Evolutionary conservation across 2,113 vertebrate genomes (phyloP).

Genomic region (Hemicordylus capensis): DNA sequence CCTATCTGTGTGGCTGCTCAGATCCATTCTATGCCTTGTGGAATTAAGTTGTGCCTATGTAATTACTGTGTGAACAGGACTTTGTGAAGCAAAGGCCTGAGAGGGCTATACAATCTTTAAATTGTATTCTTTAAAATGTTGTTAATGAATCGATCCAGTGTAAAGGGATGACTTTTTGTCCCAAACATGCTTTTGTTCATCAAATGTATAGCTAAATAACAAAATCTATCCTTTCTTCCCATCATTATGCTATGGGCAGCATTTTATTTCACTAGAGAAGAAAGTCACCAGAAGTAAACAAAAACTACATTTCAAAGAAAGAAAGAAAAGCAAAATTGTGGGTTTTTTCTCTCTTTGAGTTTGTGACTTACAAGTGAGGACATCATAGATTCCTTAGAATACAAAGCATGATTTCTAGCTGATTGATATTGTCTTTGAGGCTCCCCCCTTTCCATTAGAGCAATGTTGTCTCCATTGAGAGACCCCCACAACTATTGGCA

Average conservation of each 20-base stretch:
- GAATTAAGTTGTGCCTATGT: not conserved
- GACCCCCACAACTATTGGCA: slow-evolving; percentile 54
- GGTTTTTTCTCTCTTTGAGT: slow-evolving; percentile 13
- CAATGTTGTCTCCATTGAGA: slow-evolving; percentile 68
- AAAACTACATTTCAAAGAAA: slow-evolving; percentile 59
- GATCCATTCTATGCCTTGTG: not conserved
- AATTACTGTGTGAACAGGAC: not conserved
- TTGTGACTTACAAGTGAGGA: slow-evolving; percentile 62
- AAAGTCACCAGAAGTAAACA: slow-evolving; percentile 40
- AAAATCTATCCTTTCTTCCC: slow-evolving; percentile 16
- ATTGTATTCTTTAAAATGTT: not conserved
- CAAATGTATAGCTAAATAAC: not conserved
- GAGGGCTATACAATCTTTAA: not conserved
- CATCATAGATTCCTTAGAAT: slow-evolving; percentile 66
- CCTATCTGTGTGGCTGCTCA: not conserved
- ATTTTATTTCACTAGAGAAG: slow-evolving; percentile 23
- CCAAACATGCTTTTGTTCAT: not conserved
- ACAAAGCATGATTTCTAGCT: slow-evolving; percentile 72
- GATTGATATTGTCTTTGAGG: slow-evolving; percentile 68
- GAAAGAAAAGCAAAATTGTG: slow-evolving; percentile 67
- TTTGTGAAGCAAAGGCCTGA: not conserved
- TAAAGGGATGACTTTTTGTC: not conserved
- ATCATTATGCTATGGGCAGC: not conserved
- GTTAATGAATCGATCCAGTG: not conserved
- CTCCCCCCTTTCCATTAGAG: slow-evolving; percentile 52